phyloP scores from a whole-genome alignment of 2,797 vertebrate species.

The Rhodeus uyekii region DNA sequence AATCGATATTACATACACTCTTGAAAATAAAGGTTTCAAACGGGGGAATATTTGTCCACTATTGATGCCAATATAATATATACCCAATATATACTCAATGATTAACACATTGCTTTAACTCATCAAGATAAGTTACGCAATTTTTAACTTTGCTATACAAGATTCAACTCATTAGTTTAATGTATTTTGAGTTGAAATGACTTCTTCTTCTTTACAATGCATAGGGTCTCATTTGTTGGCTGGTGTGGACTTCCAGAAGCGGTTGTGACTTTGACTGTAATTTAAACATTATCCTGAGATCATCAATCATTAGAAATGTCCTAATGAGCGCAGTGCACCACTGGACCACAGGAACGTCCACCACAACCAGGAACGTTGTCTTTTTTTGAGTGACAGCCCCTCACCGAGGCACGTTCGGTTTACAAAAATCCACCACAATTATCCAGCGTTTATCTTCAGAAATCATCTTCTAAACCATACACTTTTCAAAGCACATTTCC shows the following conservation, averaged over 20 bases:
- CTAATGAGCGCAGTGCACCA: slow-evolving; percentile 35
- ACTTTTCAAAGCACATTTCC: slow-evolving; percentile 27
- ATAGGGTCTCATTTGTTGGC: too few relatives aligned
- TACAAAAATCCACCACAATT: slow-evolving; percentile 64
- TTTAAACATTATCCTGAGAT: slow-evolving; percentile 62
- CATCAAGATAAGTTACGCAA: too few relatives aligned
- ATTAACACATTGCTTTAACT: too few relatives aligned
- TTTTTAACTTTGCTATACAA: too few relatives aligned
- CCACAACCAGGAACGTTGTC: not conserved
- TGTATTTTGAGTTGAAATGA: too few relatives aligned
- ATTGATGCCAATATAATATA: too few relatives aligned
- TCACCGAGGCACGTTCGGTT: slow-evolving; percentile 66
- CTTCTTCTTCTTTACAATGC: too few relatives aligned
- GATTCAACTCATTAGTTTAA: too few relatives aligned
- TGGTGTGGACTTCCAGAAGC: not conserved
- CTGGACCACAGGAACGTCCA: not conserved
- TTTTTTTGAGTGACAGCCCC: not conserved
- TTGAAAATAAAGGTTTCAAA: too few relatives aligned
- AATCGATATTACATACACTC: too few relatives aligned
- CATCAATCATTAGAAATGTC: slow-evolving; percentile 70
- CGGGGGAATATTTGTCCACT: too few relatives aligned
- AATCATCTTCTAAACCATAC: slow-evolving; percentile 23
- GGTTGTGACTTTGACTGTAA: slow-evolving; percentile 56
- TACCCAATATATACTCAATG: too few relatives aligned
- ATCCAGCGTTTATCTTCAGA: slow-evolving; percentile 22